Conservation (phyloP, 2,113 vertebrate species). For the Glaucidium brasilianum region DNA sequence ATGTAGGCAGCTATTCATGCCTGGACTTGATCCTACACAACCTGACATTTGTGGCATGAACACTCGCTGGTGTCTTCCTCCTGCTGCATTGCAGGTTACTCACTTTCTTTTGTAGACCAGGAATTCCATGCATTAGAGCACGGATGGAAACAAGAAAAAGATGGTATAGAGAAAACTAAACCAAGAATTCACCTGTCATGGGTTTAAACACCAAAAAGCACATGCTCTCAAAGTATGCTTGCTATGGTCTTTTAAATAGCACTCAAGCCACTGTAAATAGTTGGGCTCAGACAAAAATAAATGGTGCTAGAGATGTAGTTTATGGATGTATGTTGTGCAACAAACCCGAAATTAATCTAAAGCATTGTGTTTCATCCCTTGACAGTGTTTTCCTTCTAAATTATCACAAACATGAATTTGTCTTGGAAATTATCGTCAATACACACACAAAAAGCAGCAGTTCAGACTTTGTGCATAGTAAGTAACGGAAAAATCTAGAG, state of each 20-base stretch:
- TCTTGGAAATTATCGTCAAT: background rate
- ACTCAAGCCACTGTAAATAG: constrained; percentile 38
- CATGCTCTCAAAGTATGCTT: background rate
- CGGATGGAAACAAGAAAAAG: background rate
- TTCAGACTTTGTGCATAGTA: background rate
- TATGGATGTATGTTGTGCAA: background rate
- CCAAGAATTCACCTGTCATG: background rate
- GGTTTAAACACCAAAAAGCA: background rate
- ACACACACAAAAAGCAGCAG: background rate
- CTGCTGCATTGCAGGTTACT: background rate
- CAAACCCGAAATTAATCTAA: background rate
- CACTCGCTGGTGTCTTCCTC: background rate
- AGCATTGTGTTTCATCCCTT: background rate
- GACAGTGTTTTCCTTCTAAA: background rate
- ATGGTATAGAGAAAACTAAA: background rate
- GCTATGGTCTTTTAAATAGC: constrained; percentile 59
- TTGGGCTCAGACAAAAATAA: constrained; percentile 40
- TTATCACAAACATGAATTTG: background rate
- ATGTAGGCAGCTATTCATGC: background rate
- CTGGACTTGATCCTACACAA: background rate
- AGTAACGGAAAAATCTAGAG: background rate
- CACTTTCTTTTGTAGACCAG: background rate
- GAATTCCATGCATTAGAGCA: background rate
- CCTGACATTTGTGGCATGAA: background rate
- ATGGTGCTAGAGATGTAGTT: background rate